Evolutionary conservation across 2,797 vertebrate genomes (phyloP).

Genomic region (Ibycter americanus): DNA sequence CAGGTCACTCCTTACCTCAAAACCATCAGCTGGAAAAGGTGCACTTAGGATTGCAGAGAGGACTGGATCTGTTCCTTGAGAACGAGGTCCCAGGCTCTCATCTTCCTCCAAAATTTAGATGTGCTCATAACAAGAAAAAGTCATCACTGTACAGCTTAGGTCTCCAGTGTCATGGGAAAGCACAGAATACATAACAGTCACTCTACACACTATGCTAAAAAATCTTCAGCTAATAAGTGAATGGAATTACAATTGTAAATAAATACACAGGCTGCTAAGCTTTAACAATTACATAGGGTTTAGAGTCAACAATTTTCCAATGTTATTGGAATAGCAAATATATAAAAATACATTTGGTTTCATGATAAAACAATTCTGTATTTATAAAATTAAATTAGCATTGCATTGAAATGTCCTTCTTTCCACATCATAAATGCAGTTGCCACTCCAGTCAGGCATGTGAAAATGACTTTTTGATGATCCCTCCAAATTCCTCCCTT

Average conservation of each 20-base stretch:
- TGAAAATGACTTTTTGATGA: neutral
- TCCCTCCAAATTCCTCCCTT: neutral
- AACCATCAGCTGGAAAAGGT: neutral
- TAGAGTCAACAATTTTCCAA: neutral
- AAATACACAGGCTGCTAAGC: neutral
- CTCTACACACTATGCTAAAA: neutral
- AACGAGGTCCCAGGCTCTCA: neutral
- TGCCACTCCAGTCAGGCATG: neutral
- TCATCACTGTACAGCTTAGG: neutral
- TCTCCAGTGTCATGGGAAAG: neutral
- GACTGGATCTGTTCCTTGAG: neutral
- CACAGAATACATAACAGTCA: neutral
- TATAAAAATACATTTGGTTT: neutral
- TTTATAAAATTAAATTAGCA: conserved; percentile 22
- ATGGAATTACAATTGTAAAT: neutral
- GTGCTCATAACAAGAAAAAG: neutral
- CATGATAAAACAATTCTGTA: neutral
- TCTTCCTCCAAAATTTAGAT: neutral
- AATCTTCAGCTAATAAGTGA: neutral
- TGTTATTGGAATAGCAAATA: neutral
- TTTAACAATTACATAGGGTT: neutral
- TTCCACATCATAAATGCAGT: neutral
- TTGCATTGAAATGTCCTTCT: neutral
- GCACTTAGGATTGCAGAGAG: neutral
- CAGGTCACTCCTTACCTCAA: neutral